Evolutionary conservation across 1,140 invertebrate species (phyloP).

Genomic region (Solenopsis fugax): DNA sequence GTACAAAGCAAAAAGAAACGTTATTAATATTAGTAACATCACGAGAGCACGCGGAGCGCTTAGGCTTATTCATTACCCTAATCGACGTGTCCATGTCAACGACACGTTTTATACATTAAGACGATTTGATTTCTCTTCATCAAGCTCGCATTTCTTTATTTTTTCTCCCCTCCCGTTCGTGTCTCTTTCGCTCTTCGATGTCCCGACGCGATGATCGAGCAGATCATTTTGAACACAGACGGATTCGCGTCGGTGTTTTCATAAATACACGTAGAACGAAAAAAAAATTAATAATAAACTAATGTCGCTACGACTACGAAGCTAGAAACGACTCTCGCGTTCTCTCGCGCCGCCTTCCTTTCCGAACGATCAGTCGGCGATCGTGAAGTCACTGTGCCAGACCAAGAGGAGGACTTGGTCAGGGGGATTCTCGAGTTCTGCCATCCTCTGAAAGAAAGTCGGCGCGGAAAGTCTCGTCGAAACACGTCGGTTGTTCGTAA

Average conservation of each 20-base stretch:
- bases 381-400: constrained; percentile 11
- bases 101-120: constrained; percentile 63
- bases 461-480: constrained; percentile 36
- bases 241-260: constrained; percentile 4
- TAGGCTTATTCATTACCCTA: constrained; percentile 42
- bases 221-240: constrained; percentile 13
- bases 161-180: background rate
- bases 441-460: background rate
- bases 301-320: constrained; percentile 69
- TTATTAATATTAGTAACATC: constrained; percentile 82
- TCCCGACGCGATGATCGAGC: constrained; percentile 34
- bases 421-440: constrained; percentile 30
- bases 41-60: constrained; percentile 68
- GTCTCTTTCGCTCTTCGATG: background rate
- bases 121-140: constrained; percentile 69
- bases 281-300: constrained; percentile 53
- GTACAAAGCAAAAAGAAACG: constrained; percentile 79
- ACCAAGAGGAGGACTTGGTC: constrained; percentile 14
- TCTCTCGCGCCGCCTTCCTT: constrained; percentile 28
- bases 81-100: constrained; percentile 46
- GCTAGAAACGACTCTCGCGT: constrained; percentile 65
- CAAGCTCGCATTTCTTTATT: background rate
- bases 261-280: constrained; percentile 37
- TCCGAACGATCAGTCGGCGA: constrained; percentile 5
- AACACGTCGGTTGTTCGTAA: constrained; percentile 2